Conservation (phyloP, 2,113 vertebrate species). For the Callionymus lyra region DNA sequence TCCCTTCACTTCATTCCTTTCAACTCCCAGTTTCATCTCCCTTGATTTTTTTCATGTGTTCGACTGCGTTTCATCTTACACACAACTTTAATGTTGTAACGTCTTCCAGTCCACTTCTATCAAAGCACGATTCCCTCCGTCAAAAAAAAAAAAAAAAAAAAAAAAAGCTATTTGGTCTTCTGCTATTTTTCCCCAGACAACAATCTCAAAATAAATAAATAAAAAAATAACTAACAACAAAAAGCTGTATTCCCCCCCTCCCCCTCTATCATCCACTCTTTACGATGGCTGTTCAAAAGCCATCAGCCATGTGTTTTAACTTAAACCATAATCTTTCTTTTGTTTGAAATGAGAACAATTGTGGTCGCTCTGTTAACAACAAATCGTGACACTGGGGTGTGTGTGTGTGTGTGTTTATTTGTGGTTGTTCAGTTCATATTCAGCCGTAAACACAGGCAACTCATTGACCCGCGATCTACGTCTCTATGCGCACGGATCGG, state of each 20-base stretch:
- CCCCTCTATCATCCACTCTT: conserved; percentile 3
- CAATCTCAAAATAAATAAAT: conserved; percentile 29
- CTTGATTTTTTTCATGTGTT: too few species aligned
- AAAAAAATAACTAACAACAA: conserved; percentile 11
- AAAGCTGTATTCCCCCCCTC: not conserved
- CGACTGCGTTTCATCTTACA: too few species aligned
- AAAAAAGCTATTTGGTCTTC: too few species aligned
- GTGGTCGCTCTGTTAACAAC: conserved; percentile 49
- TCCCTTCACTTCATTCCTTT: too few species aligned
- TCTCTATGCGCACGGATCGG: conserved; percentile 11
- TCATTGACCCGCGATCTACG: conserved; percentile 26
- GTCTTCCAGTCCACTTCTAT: too few species aligned
- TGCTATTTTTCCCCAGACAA: not conserved
- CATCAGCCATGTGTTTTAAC: conserved; percentile 59
- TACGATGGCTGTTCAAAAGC: conserved; percentile 46
- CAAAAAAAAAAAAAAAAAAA: too few species aligned
- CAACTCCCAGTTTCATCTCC: too few species aligned
- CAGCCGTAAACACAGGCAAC: conserved; percentile 45
- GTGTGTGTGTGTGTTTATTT: conserved; percentile 39
- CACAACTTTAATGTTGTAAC: too few species aligned
- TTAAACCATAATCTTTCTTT: conserved; percentile 57
- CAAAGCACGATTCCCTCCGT: too few species aligned
- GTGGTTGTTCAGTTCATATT: conserved; percentile 48
- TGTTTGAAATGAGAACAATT: conserved; percentile 63
- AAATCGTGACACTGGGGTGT: conserved; percentile 38